Evolutionary conservation across 2,797 vertebrate genomes (phyloP), one percentile per base, ranked within the genome.

Genomic region (Momotus momota): DNA sequence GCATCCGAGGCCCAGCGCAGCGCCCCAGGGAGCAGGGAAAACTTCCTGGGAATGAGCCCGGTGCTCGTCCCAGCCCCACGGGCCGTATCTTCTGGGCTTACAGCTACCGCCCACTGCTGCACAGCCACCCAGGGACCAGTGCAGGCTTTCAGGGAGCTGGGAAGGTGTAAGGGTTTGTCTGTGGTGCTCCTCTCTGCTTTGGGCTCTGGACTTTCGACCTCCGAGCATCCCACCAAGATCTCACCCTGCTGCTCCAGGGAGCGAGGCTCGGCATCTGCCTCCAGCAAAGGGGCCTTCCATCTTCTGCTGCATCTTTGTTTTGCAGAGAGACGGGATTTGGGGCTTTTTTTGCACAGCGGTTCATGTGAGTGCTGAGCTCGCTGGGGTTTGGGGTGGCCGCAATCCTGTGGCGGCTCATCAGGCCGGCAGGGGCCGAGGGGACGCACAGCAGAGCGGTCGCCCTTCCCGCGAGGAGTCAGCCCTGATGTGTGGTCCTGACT

Each of bases 341-440:
- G 26, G 2, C 6, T 9, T 51, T 31, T 60, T 67, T 38, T 41
- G 3, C 25, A 45, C 14, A 52, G 48, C 21, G n/a, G 26, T 4
- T 12, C n/a, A 48, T 40, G 45, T 0, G 3, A 81, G 61, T 1
- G 1, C 13, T 5, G 73, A 86, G 5, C 35, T 46, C 1, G 0
- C 67, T 14, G 74, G 35, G n/a, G 9, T 27, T 45, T 54, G 52
- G 86, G 61, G 86, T 54, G 88, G 72, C 49, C 23, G 2, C 67
- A 4, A 22, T 17, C 55, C 81, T 58, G 77, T 9, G 62, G 90
- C 35, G 65, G 41, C 43, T 84, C 11, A 8, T 58, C 20, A 0
- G 2, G 92, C 60, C 74, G 33, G 91, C 87, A 71, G 64, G 81
- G 0, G 0, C 2, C 3, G 51, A 72, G 48, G 54, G 81, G n/a